Percentiles rank a stretch among this genome's conserved stretches.
phyloP scores from a whole-genome alignment of 1,140 invertebrate genomes.

The Heterodera carotae region DNA sequence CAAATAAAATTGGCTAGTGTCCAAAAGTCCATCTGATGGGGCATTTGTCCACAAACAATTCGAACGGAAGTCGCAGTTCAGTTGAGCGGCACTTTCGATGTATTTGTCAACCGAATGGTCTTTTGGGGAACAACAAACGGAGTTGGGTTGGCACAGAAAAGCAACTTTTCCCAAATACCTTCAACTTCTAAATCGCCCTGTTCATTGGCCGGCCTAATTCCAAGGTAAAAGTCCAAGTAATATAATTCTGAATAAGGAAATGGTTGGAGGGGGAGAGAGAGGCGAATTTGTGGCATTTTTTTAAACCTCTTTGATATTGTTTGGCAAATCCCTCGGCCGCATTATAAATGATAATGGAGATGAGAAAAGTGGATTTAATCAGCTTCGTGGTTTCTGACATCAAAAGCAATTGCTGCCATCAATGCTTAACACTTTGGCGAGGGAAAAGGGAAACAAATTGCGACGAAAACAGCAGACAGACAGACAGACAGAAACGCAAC shows the following conservation, averaged over 20 bases:
- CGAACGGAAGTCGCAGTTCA: slow-evolving; percentile 49
- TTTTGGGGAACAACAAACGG: background rate
- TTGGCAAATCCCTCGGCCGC: background rate
- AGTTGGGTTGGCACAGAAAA: too few relatives aligned
- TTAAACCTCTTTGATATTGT: background rate
- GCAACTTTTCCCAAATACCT: slow-evolving; percentile 15
- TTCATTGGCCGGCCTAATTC: slow-evolving; percentile 48
- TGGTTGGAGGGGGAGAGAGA: background rate
- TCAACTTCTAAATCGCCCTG: slow-evolving; percentile 40
- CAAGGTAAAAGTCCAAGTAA: slow-evolving; percentile 50
- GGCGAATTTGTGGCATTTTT: background rate
- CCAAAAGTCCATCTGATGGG: slow-evolving; percentile 42
- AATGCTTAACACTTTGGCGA: background rate
- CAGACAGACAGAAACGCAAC: too few relatives aligned
- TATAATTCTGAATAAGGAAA: slow-evolving; percentile 22
- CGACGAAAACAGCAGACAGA: background rate
- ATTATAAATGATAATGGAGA: background rate
- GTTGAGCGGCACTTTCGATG: slow-evolving; percentile 35
- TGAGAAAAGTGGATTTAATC: background rate
- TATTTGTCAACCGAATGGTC: slow-evolving; percentile 39
- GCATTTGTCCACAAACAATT: slow-evolving; percentile 51
- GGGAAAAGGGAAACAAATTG: background rate
- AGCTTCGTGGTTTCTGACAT: background rate
- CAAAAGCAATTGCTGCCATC: background rate
- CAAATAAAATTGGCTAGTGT: slow-evolving; percentile 56